Evolutionary conservation across 2,888 invertebrate genomes (phyloP), one percentile per base, ranked within the genome.

Genomic region (Tipula lateralis): DNA sequence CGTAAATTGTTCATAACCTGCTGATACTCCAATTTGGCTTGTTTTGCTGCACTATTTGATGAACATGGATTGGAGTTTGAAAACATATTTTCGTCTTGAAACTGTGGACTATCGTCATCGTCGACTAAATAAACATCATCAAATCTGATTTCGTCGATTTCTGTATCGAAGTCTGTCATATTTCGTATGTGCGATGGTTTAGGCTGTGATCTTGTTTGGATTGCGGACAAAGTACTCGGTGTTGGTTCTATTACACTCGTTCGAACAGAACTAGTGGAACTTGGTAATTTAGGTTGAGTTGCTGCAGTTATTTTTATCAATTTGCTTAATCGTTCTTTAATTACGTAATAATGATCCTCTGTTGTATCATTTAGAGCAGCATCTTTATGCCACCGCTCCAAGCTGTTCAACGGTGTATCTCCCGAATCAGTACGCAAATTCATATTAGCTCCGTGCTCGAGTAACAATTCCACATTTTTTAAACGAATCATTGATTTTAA

Each of bases 371-470:
- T 91, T 0, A 95, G 88, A 36, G 90, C 91, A 0, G 90, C 92
- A 0, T 91, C 90, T 1, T 91, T 88, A 1, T 93, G 91, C 95
- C 96, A 97, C 87, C 92, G 92, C 87, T 93, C 92, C 85, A 98
- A 89, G 34, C 93, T 93, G 87, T 94, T 92, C 84, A 97, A 89
- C 0, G 96, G 93, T 0, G 95, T 96, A 86, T 95, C 93, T 0
- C 95, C 95, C 87, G 93, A 92, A 87, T 96, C 94, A 2, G 94
- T 96, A 89, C 93, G 93, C 0, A 94, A 90, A 84, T 94, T 91
- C 1, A 94, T 91, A 89, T 94, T 92, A 0, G 97, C 98, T 0
- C 96, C 96, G 84, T 93, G 92, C 84, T 95, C 92, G 84, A 98
- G 89, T 83, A 98, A 90, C 13, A 97, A 88, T 87, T 94, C 92